phyloP scores from a whole-genome alignment of 2,113 vertebrate species.

The Forbesichthys papilliferus region DNA sequence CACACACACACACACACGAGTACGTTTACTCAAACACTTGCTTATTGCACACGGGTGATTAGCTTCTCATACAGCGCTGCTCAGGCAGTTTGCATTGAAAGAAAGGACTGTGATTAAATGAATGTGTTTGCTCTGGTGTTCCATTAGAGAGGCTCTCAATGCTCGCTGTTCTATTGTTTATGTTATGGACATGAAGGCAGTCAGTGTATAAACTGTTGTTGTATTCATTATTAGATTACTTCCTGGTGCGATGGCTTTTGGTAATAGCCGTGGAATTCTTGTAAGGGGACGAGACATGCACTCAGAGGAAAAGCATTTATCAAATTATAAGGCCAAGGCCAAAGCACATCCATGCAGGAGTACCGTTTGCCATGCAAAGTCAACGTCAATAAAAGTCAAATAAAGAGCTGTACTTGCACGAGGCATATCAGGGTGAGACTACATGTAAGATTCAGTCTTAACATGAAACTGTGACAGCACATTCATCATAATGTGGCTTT shows the following conservation, averaged over 20 bases:
- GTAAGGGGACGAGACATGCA: slow-evolving; percentile 62
- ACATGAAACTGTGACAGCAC: slow-evolving; percentile 45
- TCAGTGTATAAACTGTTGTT: slow-evolving; percentile 68
- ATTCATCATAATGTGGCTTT: slow-evolving; percentile 62
- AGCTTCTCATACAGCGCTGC: slow-evolving; percentile 87
- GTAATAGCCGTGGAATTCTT: slow-evolving; percentile 69
- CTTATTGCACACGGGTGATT: slow-evolving; percentile 98
- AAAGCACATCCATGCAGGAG: slow-evolving; percentile 52
- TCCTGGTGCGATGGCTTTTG: slow-evolving; percentile 65
- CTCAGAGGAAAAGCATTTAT: slow-evolving; percentile 64
- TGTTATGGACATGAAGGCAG: slow-evolving; percentile 61
- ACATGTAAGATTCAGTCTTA: slow-evolving; percentile 50
- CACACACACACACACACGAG: slow-evolving; percentile 73
- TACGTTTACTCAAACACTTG: slow-evolving; percentile 96
- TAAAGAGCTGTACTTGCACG: slow-evolving; percentile 38
- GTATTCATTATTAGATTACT: slow-evolving; percentile 76
- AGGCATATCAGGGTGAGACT: slow-evolving; percentile 41
- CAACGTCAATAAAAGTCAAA: slow-evolving; percentile 65
- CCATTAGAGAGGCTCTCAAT: slow-evolving; percentile 68
- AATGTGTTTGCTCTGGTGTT: slow-evolving; percentile 72
- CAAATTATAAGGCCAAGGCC: slow-evolving; percentile 68
- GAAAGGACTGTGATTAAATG: slow-evolving; percentile 86
- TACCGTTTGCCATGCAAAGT: slow-evolving; percentile 56
- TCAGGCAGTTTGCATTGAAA: slow-evolving; percentile 81
- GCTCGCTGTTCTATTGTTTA: slow-evolving; percentile 60